A percentile compares a stretch with the other conserved stretches of the same genome.
Conservation (phyloP, 2,888 invertebrate genomes). For the Spicauda simplicius region DNA sequence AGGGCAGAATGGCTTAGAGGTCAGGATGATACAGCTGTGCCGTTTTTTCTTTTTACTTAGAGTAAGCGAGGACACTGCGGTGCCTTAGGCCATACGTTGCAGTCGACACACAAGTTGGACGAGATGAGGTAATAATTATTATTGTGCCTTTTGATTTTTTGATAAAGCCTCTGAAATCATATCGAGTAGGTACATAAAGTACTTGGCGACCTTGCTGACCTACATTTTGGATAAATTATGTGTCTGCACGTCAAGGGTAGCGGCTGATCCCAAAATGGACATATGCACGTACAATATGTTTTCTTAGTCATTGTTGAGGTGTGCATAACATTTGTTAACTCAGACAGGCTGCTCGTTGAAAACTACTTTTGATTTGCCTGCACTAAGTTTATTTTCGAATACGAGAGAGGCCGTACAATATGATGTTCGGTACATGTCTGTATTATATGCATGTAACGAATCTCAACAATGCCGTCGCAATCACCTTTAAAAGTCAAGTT, state of each 20-base stretch:
- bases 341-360: neutral
- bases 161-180: slow-evolving; percentile 27
- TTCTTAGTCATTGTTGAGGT: slow-evolving; percentile 27
- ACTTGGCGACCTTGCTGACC: slow-evolving; percentile 40
- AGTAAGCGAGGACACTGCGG: no score
- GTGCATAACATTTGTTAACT: slow-evolving; percentile 7
- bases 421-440: slow-evolving; percentile 13
- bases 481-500: slow-evolving; percentile 36
- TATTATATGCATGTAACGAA: slow-evolving; percentile 22
- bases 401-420: neutral
- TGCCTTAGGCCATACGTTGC: neutral
- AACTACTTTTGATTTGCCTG: neutral
- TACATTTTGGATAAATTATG: slow-evolving; percentile 41
- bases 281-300: slow-evolving; percentile 10
- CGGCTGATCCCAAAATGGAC: slow-evolving; percentile 31
- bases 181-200: slow-evolving; percentile 26
- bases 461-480: slow-evolving; percentile 14
- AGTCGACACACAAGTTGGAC: neutral
- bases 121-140: slow-evolving; percentile 18
- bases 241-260: slow-evolving; percentile 39
- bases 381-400: slow-evolving; percentile 25
- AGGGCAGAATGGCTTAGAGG: no score
- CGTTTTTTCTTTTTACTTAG: no score
- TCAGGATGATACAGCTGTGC: no score
- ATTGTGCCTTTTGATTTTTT: slow-evolving; percentile 18